Base-by-base conservation (phyloP, 2,113 vertebrate species). In the Otocyon megalotis region DNA sequence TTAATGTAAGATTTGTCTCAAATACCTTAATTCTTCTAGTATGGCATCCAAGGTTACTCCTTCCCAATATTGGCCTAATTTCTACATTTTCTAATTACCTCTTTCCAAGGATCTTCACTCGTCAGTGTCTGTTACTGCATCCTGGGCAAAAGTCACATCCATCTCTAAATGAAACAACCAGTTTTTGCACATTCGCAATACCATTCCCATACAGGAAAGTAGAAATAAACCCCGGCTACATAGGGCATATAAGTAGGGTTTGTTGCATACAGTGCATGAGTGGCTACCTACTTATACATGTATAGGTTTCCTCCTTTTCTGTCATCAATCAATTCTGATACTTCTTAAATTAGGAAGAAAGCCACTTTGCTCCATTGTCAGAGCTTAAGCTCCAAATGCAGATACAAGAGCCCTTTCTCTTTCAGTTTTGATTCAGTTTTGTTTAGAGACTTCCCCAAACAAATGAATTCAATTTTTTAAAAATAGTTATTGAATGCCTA, bases 81-180 rank as follows among this genome's bases (percentile, higher is more conserved):
- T 92, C 63, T 56, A 82, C 35, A 24, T 72, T 77, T 90, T 72
- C 37, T 92, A 87, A 87, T 80, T 89, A 72, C 50, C 67, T 96
- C 63, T 79, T 96, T 83, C 37, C 20, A 93, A 89, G n/a, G 20
- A 92, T 90, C 80, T 83, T 67, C 32, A 35, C 20, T 87, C 96
- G n/a, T 30, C 82, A 80, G 48, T 30, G 26, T 48, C 69, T 83
- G 9, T 37, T 85, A 92, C 11, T 50, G 28, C 20, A 69, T 85
- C 48, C 24, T 89, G 94, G 60, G 56, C 56, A 84, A 93, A 94
- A 90, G 20, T 54, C 63, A 72, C 24, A 35, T 85, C 60, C 65
- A 53, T 35, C 56, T 93, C 58, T 94, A 83, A 95, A 90, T 60
- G 48, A 83, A 93, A 85, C 63, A 81, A 50, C 24, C 1, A 32